A percentile compares a stretch with the other conserved stretches of the same genome.
Evolutionary conservation across 2,797 vertebrate species (phyloP).

Genomic region (Cynodonichthys magdalenae): DNA sequence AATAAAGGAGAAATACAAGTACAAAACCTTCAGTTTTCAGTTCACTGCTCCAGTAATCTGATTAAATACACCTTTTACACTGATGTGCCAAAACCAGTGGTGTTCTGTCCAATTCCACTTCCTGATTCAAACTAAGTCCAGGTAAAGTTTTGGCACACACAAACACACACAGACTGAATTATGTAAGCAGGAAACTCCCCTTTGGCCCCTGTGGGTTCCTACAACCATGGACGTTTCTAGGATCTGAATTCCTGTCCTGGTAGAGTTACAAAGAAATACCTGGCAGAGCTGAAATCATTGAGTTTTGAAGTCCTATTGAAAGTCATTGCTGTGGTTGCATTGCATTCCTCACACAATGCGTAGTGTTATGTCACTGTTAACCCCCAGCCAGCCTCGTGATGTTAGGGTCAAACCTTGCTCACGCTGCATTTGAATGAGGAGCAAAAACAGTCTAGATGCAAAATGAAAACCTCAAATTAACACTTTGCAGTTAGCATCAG

Average conservation of each 20-base stretch:
- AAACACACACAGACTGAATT: conserved; percentile 34
- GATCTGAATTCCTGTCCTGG: conserved; percentile 48
- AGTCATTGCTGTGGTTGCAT: conserved; percentile 38
- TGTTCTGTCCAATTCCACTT: conserved; percentile 38
- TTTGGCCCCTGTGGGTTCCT: conserved; percentile 40
- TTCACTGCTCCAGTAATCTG: too few species aligned
- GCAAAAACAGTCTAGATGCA: conserved; percentile 14
- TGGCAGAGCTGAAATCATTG: conserved; percentile 34
- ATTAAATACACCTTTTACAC: conserved; percentile 39
- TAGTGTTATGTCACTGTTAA: conserved; percentile 59
- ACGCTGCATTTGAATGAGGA: not conserved
- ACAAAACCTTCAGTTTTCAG: too few species aligned
- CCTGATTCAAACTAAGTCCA: conserved; percentile 39
- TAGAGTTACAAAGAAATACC: conserved; percentile 59
- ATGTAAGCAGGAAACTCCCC: conserved; percentile 48
- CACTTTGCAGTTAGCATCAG: conserved; percentile 24
- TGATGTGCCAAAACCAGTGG: conserved; percentile 19
- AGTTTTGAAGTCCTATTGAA: conserved; percentile 58
- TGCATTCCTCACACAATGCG: conserved; percentile 56
- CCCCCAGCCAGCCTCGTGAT: conserved; percentile 39
- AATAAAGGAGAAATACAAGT: too few species aligned
- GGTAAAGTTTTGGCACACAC: conserved; percentile 43
- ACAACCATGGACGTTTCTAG: conserved; percentile 40
- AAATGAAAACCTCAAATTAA: conserved; percentile 24
- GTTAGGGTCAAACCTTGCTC: conserved; percentile 19